Conservation (phyloP, 2,113 vertebrate species). For the Phaetusa simplex region DNA sequence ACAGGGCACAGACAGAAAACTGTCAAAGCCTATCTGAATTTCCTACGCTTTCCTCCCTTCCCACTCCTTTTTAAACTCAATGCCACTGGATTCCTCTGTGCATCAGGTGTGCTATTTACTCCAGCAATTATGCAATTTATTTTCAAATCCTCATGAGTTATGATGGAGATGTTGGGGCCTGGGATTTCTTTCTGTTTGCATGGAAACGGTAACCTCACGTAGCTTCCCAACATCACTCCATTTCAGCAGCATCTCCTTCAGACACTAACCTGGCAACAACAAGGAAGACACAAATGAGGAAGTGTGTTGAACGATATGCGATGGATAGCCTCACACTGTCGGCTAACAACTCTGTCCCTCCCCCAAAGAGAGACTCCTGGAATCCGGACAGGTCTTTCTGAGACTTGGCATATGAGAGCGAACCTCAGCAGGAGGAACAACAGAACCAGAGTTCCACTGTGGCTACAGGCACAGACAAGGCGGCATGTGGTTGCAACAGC, state of each 20-base stretch:
- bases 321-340: fast-evolving
- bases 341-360: fast-evolving
- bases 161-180: too few species aligned
- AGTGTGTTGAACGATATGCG: fast-evolving
- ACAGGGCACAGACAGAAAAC: not conserved
- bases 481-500: not conserved
- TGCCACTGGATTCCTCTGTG: not conserved
- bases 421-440: not conserved
- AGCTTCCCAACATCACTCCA: not conserved
- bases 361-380: not conserved
- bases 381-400: not conserved
- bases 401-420: fast-evolving
- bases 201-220: not conserved
- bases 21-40: not conserved
- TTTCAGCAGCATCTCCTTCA: not conserved
- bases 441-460: not conserved
- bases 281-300: not conserved
- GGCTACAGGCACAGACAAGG: not conserved
- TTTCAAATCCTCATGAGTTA: not conserved
- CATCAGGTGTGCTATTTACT: not conserved
- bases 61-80: fast-evolving
- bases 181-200: not conserved
- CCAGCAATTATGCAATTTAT: fast-evolving
- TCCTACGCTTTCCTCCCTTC: fast-evolving
- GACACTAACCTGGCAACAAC: not conserved